Conservation (phyloP, 2,888 invertebrate species). For the Pachydiplax longipennis region DNA sequence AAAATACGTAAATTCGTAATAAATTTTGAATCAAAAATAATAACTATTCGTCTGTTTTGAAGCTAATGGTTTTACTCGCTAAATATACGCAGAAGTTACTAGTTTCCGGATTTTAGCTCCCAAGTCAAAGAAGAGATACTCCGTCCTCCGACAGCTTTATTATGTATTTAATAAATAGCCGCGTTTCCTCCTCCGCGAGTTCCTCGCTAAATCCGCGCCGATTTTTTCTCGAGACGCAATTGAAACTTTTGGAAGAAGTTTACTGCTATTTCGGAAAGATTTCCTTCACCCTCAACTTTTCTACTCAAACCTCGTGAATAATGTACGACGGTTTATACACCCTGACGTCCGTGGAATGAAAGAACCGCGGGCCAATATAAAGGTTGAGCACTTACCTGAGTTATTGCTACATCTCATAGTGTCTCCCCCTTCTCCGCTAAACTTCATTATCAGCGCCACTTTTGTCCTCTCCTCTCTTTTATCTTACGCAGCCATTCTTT, state of each 20-base stretch:
- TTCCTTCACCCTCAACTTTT: neutral
- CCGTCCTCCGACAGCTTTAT: too few species aligned
- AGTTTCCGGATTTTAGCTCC: too few species aligned
- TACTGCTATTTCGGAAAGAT: neutral
- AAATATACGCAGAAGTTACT: too few species aligned
- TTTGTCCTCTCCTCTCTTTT: neutral
- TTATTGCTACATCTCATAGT: constrained; percentile 3
- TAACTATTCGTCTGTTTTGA: too few species aligned
- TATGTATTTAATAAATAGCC: too few species aligned
- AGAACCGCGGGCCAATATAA: neutral
- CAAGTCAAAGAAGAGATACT: too few species aligned
- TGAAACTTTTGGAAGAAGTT: neutral
- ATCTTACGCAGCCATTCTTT: neutral
- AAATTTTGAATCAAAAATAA: too few species aligned
- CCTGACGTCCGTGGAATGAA: neutral
- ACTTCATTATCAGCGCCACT: neutral
- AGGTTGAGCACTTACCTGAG: neutral
- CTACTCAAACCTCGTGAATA: neutral
- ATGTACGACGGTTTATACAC: neutral
- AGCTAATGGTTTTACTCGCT: too few species aligned
- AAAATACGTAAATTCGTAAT: too few species aligned
- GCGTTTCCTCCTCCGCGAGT: neutral
- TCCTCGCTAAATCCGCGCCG: neutral
- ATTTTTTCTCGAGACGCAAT: neutral
- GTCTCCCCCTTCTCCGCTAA: neutral